A percentile compares a stretch with the other conserved stretches of the same genome.
Conservation (phyloP, 2,113 vertebrate genomes). For the Aptenodytes patagonicus region DNA sequence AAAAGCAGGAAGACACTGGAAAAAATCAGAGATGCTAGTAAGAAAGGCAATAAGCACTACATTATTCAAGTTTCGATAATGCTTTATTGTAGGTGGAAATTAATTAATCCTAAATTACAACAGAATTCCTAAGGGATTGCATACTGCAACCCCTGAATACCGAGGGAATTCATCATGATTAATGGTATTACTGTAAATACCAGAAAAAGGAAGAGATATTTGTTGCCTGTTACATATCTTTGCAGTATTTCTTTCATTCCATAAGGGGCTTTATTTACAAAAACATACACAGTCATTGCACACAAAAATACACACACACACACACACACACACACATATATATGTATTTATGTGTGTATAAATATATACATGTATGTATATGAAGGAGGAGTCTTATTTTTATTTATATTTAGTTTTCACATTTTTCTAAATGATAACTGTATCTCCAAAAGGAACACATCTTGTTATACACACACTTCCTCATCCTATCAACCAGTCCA, state of each 20-base stretch:
- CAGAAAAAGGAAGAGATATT: neutral
- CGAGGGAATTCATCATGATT: neutral
- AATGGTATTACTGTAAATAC: neutral
- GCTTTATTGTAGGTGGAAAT: neutral
- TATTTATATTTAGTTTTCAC: neutral
- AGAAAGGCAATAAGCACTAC: neutral
- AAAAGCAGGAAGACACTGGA: neutral
- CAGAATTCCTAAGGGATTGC: neutral
- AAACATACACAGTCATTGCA: neutral
- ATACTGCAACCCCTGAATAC: neutral
- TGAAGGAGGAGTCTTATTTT: neutral
- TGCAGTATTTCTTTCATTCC: neutral
- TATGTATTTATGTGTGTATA: neutral
- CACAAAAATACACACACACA: neutral
- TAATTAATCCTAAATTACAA: constrained; percentile 33
- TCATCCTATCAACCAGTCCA: neutral
- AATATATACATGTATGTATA: neutral
- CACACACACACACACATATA: neutral
- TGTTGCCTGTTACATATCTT: neutral
- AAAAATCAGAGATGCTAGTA: neutral
- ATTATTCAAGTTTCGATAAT: neutral
- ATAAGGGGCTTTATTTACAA: neutral
- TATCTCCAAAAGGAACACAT: neutral
- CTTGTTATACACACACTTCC: neutral
- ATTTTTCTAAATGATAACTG: neutral